These are phyloP conservation scores for Heliothis virescens DNA, from an alignment of 1,140 invertebrate species.

Conservation along the genomic window DNA sequence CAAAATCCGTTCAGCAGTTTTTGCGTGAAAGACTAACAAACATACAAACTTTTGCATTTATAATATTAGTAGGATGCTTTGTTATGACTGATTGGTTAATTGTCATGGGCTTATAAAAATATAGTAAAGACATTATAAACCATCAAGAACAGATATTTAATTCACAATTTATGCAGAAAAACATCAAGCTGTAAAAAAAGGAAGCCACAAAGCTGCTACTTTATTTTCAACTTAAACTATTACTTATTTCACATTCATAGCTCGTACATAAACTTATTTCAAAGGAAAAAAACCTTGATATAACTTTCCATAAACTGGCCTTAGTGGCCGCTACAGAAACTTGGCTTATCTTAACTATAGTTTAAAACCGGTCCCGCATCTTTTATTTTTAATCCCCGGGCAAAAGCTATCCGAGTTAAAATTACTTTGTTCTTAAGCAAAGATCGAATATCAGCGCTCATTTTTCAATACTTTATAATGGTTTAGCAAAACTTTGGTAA, in stretches of 20 bases:
- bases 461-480: constrained; percentile 83
- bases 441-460: constrained; percentile 80
- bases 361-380: constrained; percentile 74
- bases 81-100: no score
- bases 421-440: constrained; percentile 82
- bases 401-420: constrained; percentile 76
- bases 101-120: no score
- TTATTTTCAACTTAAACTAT: constrained; percentile 31
- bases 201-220: constrained; percentile 18
- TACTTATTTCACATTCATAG: constrained; percentile 49
- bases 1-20: no score
- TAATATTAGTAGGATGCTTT: no score
- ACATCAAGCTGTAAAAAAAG: constrained; percentile 7
- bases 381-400: constrained; percentile 82
- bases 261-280: constrained; percentile 53
- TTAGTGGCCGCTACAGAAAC: constrained; percentile 66
- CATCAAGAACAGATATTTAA: no score
- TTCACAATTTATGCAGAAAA: constrained; percentile 4
- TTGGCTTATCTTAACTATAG: constrained; percentile 82
- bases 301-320: constrained; percentile 70
- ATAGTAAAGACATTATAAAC: no score
- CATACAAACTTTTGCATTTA: no score
- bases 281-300: constrained; percentile 66
- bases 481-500: constrained; percentile 75
- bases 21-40: no score